A percentile compares a stretch with the other conserved stretches of the same genome.
Evolutionary conservation across 2,888 invertebrate genomes (phyloP).

Genomic region (Ceramica pisi): DNA sequence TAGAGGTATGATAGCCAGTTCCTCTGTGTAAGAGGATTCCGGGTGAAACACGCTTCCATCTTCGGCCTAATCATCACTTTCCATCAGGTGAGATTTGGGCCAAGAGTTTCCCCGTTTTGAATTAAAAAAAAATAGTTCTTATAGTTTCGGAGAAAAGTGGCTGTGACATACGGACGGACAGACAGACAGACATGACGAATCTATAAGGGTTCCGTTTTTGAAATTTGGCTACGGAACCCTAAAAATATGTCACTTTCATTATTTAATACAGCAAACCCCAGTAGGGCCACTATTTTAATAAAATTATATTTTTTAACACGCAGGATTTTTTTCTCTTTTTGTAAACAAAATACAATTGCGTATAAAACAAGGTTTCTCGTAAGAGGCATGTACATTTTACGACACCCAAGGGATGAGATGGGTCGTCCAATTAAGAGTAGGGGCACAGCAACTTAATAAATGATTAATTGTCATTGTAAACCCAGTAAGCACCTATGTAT

Average conservation of each 20-base stretch:
- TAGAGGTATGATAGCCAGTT: too few relatives aligned
- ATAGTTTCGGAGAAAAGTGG: too few relatives aligned
- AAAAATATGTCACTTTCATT: background rate
- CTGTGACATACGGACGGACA: too few relatives aligned
- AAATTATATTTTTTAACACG: background rate
- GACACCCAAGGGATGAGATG: constrained; percentile 14
- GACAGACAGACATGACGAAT: too few relatives aligned
- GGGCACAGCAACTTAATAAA: constrained; percentile 9
- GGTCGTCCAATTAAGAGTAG: constrained; percentile 14
- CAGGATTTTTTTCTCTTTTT: background rate
- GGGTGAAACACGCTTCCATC: too few relatives aligned
- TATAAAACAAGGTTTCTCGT: constrained; percentile 13
- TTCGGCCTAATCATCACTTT: too few relatives aligned
- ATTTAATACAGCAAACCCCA: background rate
- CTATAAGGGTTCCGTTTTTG: too few relatives aligned
- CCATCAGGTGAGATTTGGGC: too few relatives aligned
- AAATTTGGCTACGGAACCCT: too few relatives aligned
- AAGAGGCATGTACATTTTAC: constrained; percentile 8
- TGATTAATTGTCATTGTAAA: constrained; percentile 3
- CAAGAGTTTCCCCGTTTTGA: too few relatives aligned
- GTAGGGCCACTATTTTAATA: background rate
- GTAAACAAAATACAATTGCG: constrained; percentile 5
- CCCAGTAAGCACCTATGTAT: background rate
- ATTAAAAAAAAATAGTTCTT: too few relatives aligned
- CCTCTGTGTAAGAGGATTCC: too few relatives aligned